phyloP scores from a whole-genome alignment of 2,113 vertebrate genomes.

The Miniopterus natalensis region DNA sequence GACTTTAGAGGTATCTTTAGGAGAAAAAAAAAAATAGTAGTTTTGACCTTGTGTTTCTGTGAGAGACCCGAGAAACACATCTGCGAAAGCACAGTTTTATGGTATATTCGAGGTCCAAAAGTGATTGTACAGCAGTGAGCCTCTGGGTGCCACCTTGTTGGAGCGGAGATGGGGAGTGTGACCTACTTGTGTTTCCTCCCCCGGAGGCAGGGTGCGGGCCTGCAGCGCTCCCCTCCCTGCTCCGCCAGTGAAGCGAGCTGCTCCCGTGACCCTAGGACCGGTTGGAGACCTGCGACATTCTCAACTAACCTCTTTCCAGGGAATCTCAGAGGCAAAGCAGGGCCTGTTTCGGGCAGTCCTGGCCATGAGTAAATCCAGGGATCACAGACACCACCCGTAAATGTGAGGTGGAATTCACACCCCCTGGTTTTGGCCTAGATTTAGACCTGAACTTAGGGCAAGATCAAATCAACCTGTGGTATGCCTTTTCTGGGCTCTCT shows the following conservation, averaged over 20 bases:
- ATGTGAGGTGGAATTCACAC: background rate
- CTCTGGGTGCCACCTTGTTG: conserved; percentile 6
- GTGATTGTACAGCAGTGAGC: background rate
- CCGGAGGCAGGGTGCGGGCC: background rate
- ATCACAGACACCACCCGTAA: background rate
- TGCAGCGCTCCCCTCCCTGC: conserved; percentile 9
- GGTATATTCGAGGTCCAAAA: conserved; percentile 34
- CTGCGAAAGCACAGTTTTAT: background rate
- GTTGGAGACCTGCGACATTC: background rate
- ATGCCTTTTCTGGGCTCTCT: background rate
- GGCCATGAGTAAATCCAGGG: background rate
- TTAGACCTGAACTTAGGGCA: background rate
- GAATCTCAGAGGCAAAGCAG: background rate
- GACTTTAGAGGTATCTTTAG: background rate
- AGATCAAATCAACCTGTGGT: background rate
- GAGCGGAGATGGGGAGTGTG: conserved; percentile 46
- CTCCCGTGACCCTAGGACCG: background rate
- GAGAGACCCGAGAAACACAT: background rate
- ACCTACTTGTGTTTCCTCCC: conserved; percentile 42
- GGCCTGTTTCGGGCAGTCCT: background rate
- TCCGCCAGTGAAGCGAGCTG: background rate
- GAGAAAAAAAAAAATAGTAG: background rate
- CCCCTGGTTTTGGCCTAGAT: background rate
- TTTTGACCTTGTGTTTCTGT: conserved; percentile 36
- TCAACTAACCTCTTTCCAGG: conserved; percentile 23